A percentile compares a stretch with the other conserved stretches of the same genome.
These are phyloP conservation scores for Scaptomyza montana DNA, from an alignment of 1,140 invertebrate species.

Conservation along the genomic window DNA sequence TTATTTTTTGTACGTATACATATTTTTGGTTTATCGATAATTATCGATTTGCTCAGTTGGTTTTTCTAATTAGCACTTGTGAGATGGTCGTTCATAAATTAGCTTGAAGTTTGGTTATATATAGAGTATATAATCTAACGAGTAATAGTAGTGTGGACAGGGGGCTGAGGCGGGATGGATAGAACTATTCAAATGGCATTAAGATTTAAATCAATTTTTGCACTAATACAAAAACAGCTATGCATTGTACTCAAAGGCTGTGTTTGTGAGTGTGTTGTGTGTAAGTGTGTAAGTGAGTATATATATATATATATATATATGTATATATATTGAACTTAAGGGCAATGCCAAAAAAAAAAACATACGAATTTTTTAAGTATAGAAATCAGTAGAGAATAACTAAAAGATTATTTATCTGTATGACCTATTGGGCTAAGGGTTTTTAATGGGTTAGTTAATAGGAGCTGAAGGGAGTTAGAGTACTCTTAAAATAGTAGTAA, in stretches of 20 bases:
- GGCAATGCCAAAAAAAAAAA: neutral
- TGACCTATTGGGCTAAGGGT: neutral
- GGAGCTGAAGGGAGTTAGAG: neutral
- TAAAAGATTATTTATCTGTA: neutral
- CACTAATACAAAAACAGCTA: slow-evolving; percentile 53
- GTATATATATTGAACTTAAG: neutral
- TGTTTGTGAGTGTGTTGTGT: slow-evolving; percentile 10
- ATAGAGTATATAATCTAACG: neutral
- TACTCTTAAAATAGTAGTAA: neutral
- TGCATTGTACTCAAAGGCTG: slow-evolving; percentile 35
- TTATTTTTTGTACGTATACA: slow-evolving; percentile 10
- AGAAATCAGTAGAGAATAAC: slow-evolving; percentile 17
- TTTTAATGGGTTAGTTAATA: neutral
- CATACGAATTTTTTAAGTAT: neutral
- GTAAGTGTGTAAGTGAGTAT: neutral
- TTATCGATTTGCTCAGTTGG: slow-evolving; percentile 32
- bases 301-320: slow-evolving; percentile 5
- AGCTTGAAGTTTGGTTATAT: slow-evolving; percentile 28
- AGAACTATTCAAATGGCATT: slow-evolving; percentile 41
- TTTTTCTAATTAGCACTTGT: slow-evolving; percentile 83
- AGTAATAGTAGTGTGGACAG: neutral
- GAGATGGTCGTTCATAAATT: slow-evolving; percentile 82
- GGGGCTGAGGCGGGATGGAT: neutral
- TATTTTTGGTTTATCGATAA: slow-evolving; percentile 25
- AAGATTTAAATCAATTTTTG: slow-evolving; percentile 37